These are phyloP conservation scores for Triplophysa yarkandensis DNA, from an alignment of 2,797 vertebrate species.

Conservation along the genomic window DNA sequence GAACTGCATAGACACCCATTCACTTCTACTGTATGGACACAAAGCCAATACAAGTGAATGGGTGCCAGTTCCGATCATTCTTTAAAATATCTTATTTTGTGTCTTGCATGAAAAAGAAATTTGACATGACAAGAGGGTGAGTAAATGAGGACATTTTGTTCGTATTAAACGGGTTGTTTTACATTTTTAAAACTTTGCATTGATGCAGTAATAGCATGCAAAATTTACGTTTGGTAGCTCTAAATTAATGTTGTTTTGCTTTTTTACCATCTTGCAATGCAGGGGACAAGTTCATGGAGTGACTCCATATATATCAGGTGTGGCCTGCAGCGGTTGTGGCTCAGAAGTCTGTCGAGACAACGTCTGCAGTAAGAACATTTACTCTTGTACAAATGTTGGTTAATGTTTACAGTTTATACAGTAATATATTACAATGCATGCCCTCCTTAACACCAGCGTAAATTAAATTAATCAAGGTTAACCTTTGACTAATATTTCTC, in stretches of 20 bases:
- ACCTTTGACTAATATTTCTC: not conserved
- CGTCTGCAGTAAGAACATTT: slow-evolving; percentile 55
- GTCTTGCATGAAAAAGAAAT: too few relatives aligned
- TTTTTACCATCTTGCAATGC: slow-evolving; percentile 18
- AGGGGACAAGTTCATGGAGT: slow-evolving; percentile 56
- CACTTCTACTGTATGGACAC: too few relatives aligned
- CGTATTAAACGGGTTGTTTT: too few relatives aligned
- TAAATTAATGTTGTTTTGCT: not conserved
- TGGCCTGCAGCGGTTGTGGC: slow-evolving; percentile 54
- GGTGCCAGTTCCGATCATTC: too few relatives aligned
- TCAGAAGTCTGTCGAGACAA: slow-evolving; percentile 50
- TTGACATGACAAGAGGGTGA: too few relatives aligned
- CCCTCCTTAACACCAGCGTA: not conserved
- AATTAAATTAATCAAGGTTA: too few relatives aligned
- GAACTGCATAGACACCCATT: too few relatives aligned
- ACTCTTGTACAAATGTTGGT: not conserved
- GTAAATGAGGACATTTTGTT: too few relatives aligned
- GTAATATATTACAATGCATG: not conserved
- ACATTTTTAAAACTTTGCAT: too few relatives aligned
- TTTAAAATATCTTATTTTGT: too few relatives aligned
- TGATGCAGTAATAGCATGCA: not conserved
- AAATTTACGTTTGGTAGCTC: not conserved
- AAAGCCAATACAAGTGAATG: too few relatives aligned
- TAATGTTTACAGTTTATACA: not conserved
- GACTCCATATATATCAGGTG: slow-evolving; percentile 53